These are phyloP conservation scores for Stenopsyche tienmushanensis DNA, from an alignment of 1,140 invertebrate genomes.

Conservation along the genomic window DNA sequence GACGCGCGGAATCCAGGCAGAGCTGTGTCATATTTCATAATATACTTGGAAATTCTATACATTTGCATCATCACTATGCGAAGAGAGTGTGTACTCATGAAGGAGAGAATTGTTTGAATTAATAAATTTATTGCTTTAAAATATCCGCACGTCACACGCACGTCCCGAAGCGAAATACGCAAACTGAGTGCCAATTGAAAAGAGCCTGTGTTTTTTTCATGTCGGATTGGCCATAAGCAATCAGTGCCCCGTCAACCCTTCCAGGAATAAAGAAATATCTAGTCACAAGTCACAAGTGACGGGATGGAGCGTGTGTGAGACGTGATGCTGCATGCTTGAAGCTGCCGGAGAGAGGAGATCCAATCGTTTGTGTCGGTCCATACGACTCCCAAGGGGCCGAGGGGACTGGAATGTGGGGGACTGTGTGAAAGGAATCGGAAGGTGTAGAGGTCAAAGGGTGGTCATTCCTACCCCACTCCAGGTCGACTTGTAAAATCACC, in stretches of 20 bases:
- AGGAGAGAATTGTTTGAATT: too few relatives aligned
- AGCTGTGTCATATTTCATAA: background rate
- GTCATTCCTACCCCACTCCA: too few relatives aligned
- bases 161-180: too few relatives aligned
- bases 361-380: conserved; percentile 31
- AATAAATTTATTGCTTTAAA: too few relatives aligned
- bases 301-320: conserved; percentile 13
- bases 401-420: background rate
- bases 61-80: too few relatives aligned
- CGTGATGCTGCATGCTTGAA: conserved; percentile 30
- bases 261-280: conserved; percentile 25
- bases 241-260: conserved; percentile 23
- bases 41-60: background rate
- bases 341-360: conserved; percentile 23
- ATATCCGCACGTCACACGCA: too few relatives aligned
- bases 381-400: conserved; percentile 24
- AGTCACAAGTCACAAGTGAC: conserved; percentile 21
- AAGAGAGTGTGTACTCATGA: too few relatives aligned
- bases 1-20: background rate
- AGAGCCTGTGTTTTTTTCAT: background rate
- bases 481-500: background rate
- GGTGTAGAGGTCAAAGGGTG: too few relatives aligned
- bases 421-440: background rate
- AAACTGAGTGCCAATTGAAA: background rate
- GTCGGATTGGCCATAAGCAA: conserved; percentile 9